Percentiles rank a stretch among this genome's conserved stretches.
phyloP scores from a whole-genome alignment of 1,140 invertebrate genomes.

The Kradibia gibbosae region DNA sequence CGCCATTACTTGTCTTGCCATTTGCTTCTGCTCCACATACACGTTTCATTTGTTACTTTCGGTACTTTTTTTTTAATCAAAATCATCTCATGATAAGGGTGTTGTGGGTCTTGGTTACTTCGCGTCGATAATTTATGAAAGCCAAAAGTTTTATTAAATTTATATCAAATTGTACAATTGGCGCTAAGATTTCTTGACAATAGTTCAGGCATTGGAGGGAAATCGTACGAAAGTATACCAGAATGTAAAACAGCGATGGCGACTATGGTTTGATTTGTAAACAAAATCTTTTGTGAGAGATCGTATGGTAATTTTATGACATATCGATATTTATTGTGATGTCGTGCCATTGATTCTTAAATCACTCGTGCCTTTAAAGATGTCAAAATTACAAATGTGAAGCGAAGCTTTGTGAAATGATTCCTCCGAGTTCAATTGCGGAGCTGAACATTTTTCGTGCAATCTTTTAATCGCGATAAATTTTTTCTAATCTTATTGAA shows the following conservation, averaged over 20 bases:
- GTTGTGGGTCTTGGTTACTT: too few species aligned
- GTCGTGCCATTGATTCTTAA: neutral
- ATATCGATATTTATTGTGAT: slow-evolving; percentile 52
- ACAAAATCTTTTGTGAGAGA: slow-evolving; percentile 51
- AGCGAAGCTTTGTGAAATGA: neutral
- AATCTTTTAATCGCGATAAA: neutral
- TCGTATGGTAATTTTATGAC: slow-evolving; percentile 41
- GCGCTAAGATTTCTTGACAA: neutral
- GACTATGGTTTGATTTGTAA: slow-evolving; percentile 52
- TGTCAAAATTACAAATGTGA: neutral
- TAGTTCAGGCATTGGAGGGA: neutral
- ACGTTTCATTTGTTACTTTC: neutral
- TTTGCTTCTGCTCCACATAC: neutral
- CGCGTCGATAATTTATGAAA: neutral
- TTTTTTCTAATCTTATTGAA: neutral
- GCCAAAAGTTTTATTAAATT: neutral
- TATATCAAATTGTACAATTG: neutral
- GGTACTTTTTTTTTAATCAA: neutral
- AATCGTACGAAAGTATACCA: neutral
- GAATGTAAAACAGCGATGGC: neutral
- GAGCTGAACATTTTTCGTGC: neutral
- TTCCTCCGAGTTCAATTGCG: neutral
- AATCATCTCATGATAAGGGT: neutral
- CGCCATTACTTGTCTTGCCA: slow-evolving; percentile 10
- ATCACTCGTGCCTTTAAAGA: neutral